These are phyloP conservation scores for Cydia fagiglandana DNA, from an alignment of 1,140 invertebrate genomes.

Conservation along the genomic window DNA sequence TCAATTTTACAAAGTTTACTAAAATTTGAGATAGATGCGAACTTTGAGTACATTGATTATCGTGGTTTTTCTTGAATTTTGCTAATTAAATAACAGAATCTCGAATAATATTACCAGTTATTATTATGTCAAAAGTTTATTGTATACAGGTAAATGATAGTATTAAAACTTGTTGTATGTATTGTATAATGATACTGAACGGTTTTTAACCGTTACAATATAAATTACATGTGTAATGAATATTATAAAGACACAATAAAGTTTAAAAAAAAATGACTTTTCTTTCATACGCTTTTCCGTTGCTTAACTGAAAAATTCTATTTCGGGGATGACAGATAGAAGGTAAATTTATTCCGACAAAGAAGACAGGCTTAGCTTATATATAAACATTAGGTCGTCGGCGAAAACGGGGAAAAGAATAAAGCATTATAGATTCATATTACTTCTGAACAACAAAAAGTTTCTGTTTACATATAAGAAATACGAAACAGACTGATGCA, in stretches of 20 bases:
- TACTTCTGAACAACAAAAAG: slow-evolving; percentile 50
- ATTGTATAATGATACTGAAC: slow-evolving; percentile 58
- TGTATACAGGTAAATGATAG: slow-evolving; percentile 75
- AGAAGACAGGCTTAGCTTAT: not conserved
- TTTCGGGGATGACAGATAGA: slow-evolving; percentile 16
- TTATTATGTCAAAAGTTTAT: slow-evolving; percentile 75
- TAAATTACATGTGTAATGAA: slow-evolving; percentile 76
- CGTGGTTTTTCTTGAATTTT: slow-evolving; percentile 58
- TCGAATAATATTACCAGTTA: slow-evolving; percentile 72
- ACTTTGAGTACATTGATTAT: slow-evolving; percentile 47
- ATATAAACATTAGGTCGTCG: not conserved
- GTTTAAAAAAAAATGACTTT: slow-evolving; percentile 65
- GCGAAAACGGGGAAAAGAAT: slow-evolving; percentile 25
- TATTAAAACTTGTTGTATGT: slow-evolving; percentile 73
- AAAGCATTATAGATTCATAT: slow-evolving; percentile 62
- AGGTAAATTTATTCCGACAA: slow-evolving; percentile 17
- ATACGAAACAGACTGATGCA: slow-evolving; percentile 45
- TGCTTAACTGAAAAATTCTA: not conserved
- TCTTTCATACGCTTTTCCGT: slow-evolving; percentile 34
- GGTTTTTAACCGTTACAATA: slow-evolving; percentile 55
- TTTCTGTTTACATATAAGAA: slow-evolving; percentile 64
- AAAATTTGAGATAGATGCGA: slow-evolving; percentile 45
- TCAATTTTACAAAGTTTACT: slow-evolving; percentile 48
- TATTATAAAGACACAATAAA: slow-evolving; percentile 77
- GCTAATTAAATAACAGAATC: slow-evolving; percentile 54